Evolutionary conservation across 1,140 invertebrate genomes (phyloP), one percentile per base, ranked within the genome.

Genomic region (Belonocnema kinseyi): DNA sequence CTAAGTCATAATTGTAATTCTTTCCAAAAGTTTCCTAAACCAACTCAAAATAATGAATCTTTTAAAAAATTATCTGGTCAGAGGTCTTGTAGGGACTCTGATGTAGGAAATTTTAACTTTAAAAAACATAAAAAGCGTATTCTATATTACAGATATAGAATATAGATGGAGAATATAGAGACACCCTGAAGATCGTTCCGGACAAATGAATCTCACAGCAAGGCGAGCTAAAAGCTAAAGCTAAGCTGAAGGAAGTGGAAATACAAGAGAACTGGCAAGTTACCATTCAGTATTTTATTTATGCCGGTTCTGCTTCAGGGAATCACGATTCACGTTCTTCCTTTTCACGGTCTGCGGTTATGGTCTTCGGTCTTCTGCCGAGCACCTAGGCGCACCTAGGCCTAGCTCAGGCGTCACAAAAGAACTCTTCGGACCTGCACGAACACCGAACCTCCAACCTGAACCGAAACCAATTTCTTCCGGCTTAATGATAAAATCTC

Each of bases 281-380:
- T 66, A 66, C 58, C 56, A 58, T 58, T 66, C 26, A 66, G 58
- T 66, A 66, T 66, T 66, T 66, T 66, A 66, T 66, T 66, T 66
- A 66, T 66, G 26, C 58, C 26, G 58, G 58, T 66, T 66, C 58
- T 50, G 53, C 73, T 56, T 33, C 26, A 51, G 66, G 66, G 66
- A 75, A 75, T 75, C 74, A 66, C 56, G 74, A 26, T 26, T 75
- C 74, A 66, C 56, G 61, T 52, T 75, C 74, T 75, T 75, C 74
- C 74, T 70, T 53, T 75, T 70, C 58, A 75, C 54, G 74, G 58
- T 75, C 58, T 50, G 58, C 26, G 58, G 58, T 66, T 66, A 66
- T 26, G 58, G 58, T 66, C 13, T 26, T 3, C 21, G n/a, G n/a
- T n/a, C n/a, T n/a, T n/a, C n/a, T n/a, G n/a, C n/a, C n/a, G n/a